Evolutionary conservation across 2,113 vertebrate genomes (phyloP), one percentile per base, ranked within the genome.

Genomic region (Genyomyrus donnyi): DNA sequence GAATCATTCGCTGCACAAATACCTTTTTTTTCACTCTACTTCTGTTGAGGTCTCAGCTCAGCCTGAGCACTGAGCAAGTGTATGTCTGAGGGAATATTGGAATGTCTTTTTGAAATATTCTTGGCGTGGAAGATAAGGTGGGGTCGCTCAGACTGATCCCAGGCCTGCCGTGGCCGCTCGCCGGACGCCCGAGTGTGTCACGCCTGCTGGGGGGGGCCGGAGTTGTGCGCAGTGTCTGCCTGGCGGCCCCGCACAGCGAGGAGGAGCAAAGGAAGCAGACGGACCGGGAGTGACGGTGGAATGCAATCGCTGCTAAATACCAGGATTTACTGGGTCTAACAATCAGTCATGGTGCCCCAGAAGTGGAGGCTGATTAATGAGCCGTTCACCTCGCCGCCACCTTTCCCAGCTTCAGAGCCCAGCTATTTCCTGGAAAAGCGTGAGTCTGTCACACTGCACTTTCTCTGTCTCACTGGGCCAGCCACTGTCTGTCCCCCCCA

Each of bases 261-360:
- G 27, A 27, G 0, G 66, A 85, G n/a, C 88, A n/a, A 85, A 87
- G 48, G 88, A 90, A 85, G 31, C 48, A 15, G 92, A 94, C 93
- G 91, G 90, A 94, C 94, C 93, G 90, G 90, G 91, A 0, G 4
- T 92, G 93, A 93, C 92, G 93, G 93, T 91, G 94, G 94, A 95
- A 93, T 80, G 11, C 91, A 94, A 90, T 90, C 93, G 95, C 95
- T 92, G 94, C 92, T 95, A 94, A 93, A 94, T 93, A 93, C 94
- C 95, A 95, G 91, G 91, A 90, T 90, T 94, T 17, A 48, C 91
- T 90, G 93, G 93, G 77, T 89, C 56, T 56, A 89, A 88, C 90
- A 66, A 95, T 95, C 93, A 93, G 90, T 95, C 93, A 92, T 90
- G 35, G 91, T 93, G 89, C 19, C 90, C 89, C 85, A 74, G 85